phyloP scores from a whole-genome alignment of 1,140 invertebrate species.

The Lethrus apterus region DNA sequence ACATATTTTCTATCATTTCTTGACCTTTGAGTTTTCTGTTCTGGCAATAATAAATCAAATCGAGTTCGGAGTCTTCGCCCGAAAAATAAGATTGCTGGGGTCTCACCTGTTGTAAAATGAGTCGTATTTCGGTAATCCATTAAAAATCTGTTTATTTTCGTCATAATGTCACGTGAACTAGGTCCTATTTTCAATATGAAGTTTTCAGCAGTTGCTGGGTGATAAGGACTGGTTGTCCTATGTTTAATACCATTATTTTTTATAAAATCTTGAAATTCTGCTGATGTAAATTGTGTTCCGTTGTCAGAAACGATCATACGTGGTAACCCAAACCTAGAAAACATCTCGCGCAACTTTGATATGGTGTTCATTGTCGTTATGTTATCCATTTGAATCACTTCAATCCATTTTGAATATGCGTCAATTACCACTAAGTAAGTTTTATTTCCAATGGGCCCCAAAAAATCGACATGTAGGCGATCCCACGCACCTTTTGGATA shows the following conservation, averaged over 20 bases:
- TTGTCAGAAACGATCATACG: constrained; percentile 16
- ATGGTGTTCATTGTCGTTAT: constrained; percentile 5
- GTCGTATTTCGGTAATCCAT: constrained; percentile 20
- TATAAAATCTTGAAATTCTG: constrained; percentile 17
- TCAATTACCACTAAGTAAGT: constrained; percentile 42
- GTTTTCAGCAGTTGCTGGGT: constrained; percentile 17
- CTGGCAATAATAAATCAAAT: too few species aligned
- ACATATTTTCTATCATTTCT: too few species aligned
- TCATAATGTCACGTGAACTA: too few species aligned
- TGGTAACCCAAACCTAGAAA: constrained; percentile 14
- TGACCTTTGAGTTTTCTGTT: too few species aligned
- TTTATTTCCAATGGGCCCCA: constrained; percentile 38
- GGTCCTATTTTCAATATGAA: constrained; percentile 10
- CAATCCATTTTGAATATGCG: constrained; percentile 40
- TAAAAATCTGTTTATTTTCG: constrained; percentile 21
- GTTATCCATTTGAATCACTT: constrained; percentile 26
- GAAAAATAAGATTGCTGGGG: constrained; percentile 6
- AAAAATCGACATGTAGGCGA: constrained; percentile 46
- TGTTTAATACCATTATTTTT: constrained; percentile 18
- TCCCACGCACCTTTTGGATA: constrained; percentile 30
- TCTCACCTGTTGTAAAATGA: constrained; percentile 21
- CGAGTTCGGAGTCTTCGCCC: too few species aligned
- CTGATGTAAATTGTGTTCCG: constrained; percentile 16
- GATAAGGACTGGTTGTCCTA: constrained; percentile 3
- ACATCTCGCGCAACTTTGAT: constrained; percentile 11